These are phyloP conservation scores for Metacarcinus magister DNA, from an alignment of 2,888 invertebrate species.

Conservation along the genomic window DNA sequence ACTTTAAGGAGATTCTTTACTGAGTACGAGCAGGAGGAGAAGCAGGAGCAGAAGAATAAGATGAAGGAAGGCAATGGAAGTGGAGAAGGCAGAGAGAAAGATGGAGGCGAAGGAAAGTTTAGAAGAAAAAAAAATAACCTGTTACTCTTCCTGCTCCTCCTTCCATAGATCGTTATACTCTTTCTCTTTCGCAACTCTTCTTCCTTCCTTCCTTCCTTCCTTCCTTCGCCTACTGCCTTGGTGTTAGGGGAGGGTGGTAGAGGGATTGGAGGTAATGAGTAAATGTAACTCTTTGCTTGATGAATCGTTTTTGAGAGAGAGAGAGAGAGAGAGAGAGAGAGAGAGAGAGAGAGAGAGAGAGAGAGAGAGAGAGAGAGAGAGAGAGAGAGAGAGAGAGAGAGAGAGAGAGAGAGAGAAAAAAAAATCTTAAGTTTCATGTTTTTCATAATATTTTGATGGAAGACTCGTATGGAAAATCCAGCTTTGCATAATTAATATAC, in stretches of 20 bases:
- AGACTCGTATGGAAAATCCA: neutral
- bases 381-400: constrained; percentile 11
- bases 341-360: no score
- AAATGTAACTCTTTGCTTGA: neutral
- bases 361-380: no score
- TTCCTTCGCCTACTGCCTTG: neutral
- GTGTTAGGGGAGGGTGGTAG: neutral
- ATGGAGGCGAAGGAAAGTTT: neutral
- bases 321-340: no score
- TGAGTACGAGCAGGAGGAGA: neutral
- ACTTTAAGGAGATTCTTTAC: no score
- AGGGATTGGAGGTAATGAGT: neutral
- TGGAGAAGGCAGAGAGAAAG: neutral
- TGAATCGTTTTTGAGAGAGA: neutral
- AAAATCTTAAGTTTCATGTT: neutral
- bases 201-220: neutral
- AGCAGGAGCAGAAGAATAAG: neutral
- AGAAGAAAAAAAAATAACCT: neutral
- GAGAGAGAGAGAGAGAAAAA: neutral
- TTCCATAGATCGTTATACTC: no score
- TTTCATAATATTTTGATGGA: neutral
- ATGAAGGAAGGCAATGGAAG: neutral
- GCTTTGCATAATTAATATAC: neutral
- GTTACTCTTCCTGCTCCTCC: neutral
- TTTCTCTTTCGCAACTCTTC: neutral